Evolutionary conservation across 2,797 vertebrate species (phyloP).

Genomic region (Clamator glandarius): DNA sequence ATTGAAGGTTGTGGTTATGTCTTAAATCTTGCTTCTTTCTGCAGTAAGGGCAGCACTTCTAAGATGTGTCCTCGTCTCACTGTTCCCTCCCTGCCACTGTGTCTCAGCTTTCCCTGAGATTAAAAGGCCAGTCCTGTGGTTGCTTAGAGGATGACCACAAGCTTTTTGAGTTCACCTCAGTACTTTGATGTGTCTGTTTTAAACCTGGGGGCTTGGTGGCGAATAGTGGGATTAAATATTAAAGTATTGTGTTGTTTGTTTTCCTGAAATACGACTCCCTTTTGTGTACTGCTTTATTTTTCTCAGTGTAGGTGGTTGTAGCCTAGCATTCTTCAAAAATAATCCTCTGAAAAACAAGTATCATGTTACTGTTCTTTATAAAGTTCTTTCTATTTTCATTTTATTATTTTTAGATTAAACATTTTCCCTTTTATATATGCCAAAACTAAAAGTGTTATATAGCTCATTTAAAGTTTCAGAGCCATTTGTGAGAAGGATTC

Average conservation of each 20-base stretch:
- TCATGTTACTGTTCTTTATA: not conserved
- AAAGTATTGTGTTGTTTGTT: not conserved
- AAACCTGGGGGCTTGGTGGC: not conserved
- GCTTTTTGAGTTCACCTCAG: not conserved
- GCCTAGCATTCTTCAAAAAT: not conserved
- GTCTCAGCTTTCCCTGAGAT: not conserved
- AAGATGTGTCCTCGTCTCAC: not conserved
- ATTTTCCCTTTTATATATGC: not conserved
- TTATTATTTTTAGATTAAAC: conserved; percentile 16
- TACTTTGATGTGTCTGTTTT: not conserved
- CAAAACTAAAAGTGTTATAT: not conserved
- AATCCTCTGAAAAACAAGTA: conserved; percentile 4
- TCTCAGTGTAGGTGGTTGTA: not conserved
- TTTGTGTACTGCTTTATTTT: conserved; percentile 12
- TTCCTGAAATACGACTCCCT: conserved; percentile 10
- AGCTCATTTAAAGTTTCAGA: not conserved
- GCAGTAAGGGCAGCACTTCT: not conserved
- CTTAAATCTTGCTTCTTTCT: not conserved
- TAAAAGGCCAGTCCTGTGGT: not conserved
- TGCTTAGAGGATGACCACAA: not conserved
- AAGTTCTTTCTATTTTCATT: not conserved
- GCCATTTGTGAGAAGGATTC: not conserved
- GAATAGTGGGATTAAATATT: conserved; percentile 5
- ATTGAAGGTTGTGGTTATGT: not conserved
- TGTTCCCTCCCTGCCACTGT: not conserved